These are phyloP conservation scores for Aspidiotus rigidus DNA, from an alignment of 2,888 invertebrate species.

Conservation along the genomic window DNA sequence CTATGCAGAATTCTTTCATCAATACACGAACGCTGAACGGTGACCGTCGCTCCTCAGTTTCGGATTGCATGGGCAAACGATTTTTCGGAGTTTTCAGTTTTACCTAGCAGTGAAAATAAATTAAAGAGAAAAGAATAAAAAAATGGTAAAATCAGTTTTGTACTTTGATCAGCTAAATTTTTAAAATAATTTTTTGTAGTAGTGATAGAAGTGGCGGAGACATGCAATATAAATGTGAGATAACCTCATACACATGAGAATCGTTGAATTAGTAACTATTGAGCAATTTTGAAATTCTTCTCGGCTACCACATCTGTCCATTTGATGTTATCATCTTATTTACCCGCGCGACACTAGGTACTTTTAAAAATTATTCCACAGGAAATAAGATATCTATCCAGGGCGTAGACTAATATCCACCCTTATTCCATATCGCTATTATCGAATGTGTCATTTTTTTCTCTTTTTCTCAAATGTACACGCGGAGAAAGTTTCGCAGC, in stretches of 20 bases:
- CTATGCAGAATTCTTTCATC: conserved; percentile 86
- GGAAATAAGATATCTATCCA: too few relatives aligned
- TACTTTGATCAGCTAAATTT: too few relatives aligned
- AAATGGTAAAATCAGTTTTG: neutral
- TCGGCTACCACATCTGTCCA: too few relatives aligned
- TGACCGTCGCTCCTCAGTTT: conserved; percentile 61
- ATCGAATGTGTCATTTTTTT: neutral
- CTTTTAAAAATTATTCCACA: neutral
- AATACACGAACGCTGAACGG: conserved; percentile 80
- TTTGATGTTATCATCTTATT: neutral
- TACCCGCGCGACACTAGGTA: neutral
- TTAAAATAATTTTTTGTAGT: too few relatives aligned
- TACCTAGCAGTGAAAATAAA: conserved; percentile 42
- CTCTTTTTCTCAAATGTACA: neutral
- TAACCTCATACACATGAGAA: too few relatives aligned
- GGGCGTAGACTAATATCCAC: neutral
- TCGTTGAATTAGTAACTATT: too few relatives aligned
- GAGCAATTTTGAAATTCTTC: too few relatives aligned
- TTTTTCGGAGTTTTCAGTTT: conserved; percentile 66
- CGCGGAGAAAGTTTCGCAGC: neutral
- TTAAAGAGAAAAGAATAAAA: conserved; percentile 24
- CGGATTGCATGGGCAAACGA: conserved; percentile 59
- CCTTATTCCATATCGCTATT: neutral
- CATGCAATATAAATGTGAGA: too few relatives aligned
- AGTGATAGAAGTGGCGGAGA: too few relatives aligned